These are phyloP conservation scores for Nephila pilipes DNA, from an alignment of 1,140 invertebrate genomes.

Conservation along the genomic window DNA sequence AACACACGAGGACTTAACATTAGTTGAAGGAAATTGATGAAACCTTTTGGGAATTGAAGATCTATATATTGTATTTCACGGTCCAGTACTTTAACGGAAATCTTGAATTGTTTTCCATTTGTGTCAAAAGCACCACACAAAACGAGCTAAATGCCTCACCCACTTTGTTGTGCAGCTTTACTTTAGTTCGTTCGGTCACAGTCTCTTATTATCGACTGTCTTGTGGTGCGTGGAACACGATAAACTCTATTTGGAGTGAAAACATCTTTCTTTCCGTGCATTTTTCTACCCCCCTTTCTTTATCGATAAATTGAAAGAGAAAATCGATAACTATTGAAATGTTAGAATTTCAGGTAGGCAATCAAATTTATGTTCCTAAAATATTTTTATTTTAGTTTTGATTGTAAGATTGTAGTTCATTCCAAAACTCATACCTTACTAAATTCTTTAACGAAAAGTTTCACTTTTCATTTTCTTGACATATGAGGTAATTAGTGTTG, in stretches of 20 bases:
- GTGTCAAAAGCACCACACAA: constrained; percentile 15
- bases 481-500: too few relatives aligned
- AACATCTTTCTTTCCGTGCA: background rate
- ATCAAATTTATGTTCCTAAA: too few relatives aligned
- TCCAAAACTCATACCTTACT: too few relatives aligned
- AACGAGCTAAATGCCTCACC: background rate
- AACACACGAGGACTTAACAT: constrained; percentile 20
- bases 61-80: constrained; percentile 42
- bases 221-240: background rate
- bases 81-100: background rate
- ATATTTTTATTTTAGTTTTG: too few relatives aligned
- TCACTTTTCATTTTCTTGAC: too few relatives aligned
- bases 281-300: background rate
- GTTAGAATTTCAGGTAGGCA: too few relatives aligned
- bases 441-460: too few relatives aligned
- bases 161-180: background rate
- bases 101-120: constrained; percentile 35
- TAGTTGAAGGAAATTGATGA: constrained; percentile 54
- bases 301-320: too few relatives aligned
- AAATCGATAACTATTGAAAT: too few relatives aligned
- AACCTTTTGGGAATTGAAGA: constrained; percentile 37
- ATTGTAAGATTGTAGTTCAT: too few relatives aligned
- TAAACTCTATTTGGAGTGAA: background rate
- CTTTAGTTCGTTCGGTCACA: background rate
- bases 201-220: background rate